phyloP scores from a whole-genome alignment of 2,113 vertebrate genomes.

The Tretioscincus oriximinensis region DNA sequence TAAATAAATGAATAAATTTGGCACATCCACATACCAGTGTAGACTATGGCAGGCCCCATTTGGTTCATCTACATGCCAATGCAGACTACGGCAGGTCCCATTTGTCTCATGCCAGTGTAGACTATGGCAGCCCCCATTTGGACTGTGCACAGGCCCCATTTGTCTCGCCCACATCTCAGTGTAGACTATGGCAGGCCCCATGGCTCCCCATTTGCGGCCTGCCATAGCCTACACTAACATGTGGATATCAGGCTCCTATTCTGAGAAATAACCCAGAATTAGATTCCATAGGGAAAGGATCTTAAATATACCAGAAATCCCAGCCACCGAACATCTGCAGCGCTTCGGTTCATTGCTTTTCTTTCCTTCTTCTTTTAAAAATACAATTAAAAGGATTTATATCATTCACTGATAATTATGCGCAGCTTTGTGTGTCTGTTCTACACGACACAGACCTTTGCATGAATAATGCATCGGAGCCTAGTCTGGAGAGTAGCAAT shows the following conservation, averaged over 20 bases:
- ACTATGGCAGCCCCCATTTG: too few species aligned
- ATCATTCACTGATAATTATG: conserved; percentile 39
- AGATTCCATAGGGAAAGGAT: conserved; percentile 7
- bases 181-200: too few species aligned
- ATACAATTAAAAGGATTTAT: conserved; percentile 60
- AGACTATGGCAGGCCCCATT: too few species aligned
- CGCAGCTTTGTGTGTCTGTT: conserved; percentile 43
- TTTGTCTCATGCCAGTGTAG: too few species aligned
- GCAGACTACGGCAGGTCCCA: too few species aligned
- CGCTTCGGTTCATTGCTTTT: background rate
- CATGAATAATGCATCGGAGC: conserved; percentile 47
- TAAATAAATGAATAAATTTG: too few species aligned
- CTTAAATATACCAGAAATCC: conserved; percentile 46
- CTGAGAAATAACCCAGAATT: conserved; percentile 14
- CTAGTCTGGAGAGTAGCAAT: conserved; percentile 40
- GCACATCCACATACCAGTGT: too few species aligned
- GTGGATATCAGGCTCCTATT: too few species aligned
- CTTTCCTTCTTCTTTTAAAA: conserved; percentile 25
- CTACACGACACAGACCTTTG: conserved; percentile 29
- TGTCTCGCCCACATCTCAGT: too few species aligned
- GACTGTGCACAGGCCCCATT: too few species aligned
- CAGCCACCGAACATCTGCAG: conserved; percentile 52
- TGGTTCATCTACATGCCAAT: background rate
- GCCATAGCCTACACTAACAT: too few species aligned
- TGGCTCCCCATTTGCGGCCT: too few species aligned